Conservation (phyloP, 1,140 invertebrate genomes). For the Drosophila cardini region DNA sequence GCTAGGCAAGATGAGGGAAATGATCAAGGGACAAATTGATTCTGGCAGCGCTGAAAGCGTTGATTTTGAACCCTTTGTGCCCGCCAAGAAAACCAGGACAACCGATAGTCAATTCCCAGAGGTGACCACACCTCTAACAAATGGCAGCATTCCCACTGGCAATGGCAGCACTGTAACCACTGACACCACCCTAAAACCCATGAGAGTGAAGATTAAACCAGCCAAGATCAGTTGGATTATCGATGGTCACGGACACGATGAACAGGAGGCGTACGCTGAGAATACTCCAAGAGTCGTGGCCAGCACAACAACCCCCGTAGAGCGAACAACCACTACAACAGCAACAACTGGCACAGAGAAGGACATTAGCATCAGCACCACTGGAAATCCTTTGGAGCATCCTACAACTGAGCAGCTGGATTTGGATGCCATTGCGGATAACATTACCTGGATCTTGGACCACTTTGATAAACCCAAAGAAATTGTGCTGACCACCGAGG, state of each 20-base stretch:
- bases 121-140: conserved; percentile 18
- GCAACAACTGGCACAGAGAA: not conserved
- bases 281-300: conserved; percentile 40
- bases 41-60: conserved; percentile 48
- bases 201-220: conserved; percentile 65
- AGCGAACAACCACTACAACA: not conserved
- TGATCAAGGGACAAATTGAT: conserved; percentile 61
- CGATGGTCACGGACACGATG: conserved; percentile 69
- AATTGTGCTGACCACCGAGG: conserved; percentile 59
- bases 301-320: conserved; percentile 18
- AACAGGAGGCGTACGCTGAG: conserved; percentile 52
- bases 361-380: not conserved
- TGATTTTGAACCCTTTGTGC: not conserved
- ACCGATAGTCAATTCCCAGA: not conserved
- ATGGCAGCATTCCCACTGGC: not conserved
- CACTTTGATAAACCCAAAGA: conserved; percentile 66
- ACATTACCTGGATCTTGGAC: conserved; percentile 65
- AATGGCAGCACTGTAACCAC: conserved; percentile 32
- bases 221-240: conserved; percentile 75
- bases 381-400: not conserved
- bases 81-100: conserved; percentile 14
- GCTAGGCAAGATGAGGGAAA: conserved; percentile 77
- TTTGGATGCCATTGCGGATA: conserved; percentile 42
- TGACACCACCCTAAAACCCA: conserved; percentile 48
- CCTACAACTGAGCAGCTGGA: conserved; percentile 3